These are phyloP conservation scores for Polyommatus iphigenia DNA, from an alignment of 2,888 invertebrate species.

Conservation along the genomic window DNA sequence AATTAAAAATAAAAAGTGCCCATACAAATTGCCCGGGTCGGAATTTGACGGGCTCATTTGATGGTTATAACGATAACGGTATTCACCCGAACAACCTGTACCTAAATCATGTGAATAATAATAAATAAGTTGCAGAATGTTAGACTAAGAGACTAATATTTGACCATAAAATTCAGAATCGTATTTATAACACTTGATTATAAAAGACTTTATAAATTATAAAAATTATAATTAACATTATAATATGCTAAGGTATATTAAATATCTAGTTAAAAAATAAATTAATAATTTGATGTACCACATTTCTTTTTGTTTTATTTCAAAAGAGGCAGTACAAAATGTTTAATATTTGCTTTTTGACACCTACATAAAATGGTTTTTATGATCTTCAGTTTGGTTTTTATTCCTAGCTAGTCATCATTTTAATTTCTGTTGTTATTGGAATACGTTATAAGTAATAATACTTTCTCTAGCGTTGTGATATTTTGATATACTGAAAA, in stretches of 20 bases:
- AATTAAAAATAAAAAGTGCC: too few species aligned
- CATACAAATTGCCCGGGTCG: too few species aligned
- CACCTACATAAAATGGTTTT: not conserved
- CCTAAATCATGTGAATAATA: not conserved
- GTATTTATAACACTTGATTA: not conserved
- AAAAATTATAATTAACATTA: not conserved
- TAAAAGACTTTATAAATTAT: constrained; percentile 6
- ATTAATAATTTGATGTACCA: too few species aligned
- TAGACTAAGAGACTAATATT: not conserved
- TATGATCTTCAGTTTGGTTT: not conserved
- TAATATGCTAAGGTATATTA: too few species aligned
- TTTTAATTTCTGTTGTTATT: not conserved
- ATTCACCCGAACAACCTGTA: too few species aligned
- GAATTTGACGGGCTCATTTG: too few species aligned
- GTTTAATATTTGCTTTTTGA: not conserved
- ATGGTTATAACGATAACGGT: too few species aligned
- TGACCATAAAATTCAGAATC: not conserved
- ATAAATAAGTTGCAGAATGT: not conserved
- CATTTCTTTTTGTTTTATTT: not conserved
- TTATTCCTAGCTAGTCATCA: not conserved
- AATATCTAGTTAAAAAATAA: too few species aligned
- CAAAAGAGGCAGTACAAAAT: not conserved
- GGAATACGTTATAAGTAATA: not conserved
- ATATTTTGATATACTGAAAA: not conserved
- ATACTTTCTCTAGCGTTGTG: not conserved